Conservation (phyloP, 2,888 invertebrate genomes). For the Tiliacea aurago region DNA sequence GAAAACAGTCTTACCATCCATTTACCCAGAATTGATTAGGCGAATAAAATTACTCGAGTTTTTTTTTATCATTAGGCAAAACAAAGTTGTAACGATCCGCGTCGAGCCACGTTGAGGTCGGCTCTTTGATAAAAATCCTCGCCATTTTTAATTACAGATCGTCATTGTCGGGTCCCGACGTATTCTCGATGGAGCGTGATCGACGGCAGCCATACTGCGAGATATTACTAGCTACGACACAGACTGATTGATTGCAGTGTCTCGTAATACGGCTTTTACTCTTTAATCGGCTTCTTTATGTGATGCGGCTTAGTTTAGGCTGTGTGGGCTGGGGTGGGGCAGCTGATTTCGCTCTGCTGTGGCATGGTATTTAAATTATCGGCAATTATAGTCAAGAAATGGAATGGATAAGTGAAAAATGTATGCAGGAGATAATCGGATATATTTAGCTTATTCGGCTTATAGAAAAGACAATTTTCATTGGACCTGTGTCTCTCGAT, state of each 20-base stretch:
- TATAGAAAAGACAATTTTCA: neutral
- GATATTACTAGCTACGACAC: conserved; percentile 59
- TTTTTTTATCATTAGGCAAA: conserved; percentile 62
- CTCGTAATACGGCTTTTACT: conserved; percentile 57
- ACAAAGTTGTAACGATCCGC: conserved; percentile 76
- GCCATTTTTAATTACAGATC: conserved; percentile 87
- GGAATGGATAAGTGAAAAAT: neutral
- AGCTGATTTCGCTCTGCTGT: neutral
- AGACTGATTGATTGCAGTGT: conserved; percentile 66
- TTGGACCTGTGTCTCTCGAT: no score
- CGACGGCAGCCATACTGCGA: conserved; percentile 63
- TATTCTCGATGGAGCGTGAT: conserved; percentile 77
- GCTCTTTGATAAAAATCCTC: conserved; percentile 74
- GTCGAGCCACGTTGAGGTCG: conserved; percentile 54
- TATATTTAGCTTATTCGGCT: no score
- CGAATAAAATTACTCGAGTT: conserved; percentile 36
- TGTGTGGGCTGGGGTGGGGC: neutral
- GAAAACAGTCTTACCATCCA: conserved; percentile 11
- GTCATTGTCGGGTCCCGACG: conserved; percentile 79
- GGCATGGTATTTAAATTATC: neutral
- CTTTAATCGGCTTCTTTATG: conserved; percentile 41
- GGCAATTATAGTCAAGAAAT: neutral
- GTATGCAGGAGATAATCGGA: no score
- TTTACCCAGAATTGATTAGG: conserved; percentile 27
- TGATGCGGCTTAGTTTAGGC: neutral